Base-by-base conservation (phyloP, 2,113 vertebrate species). In the Cryptoleucopteryx plumbea region DNA sequence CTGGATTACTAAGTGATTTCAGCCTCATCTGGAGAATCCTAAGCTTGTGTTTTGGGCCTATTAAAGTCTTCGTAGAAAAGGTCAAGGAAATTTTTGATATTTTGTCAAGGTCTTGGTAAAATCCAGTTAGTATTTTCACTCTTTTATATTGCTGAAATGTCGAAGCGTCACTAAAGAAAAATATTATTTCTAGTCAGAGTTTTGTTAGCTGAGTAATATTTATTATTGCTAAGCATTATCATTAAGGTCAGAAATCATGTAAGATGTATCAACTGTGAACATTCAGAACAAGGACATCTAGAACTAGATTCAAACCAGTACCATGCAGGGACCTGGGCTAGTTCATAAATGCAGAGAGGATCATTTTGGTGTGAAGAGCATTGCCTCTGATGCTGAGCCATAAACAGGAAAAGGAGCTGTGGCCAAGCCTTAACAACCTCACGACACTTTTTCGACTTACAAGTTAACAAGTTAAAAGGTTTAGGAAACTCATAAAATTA, bases 11-110 rank as follows among this genome's bases (percentile, higher is more conserved):
- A 65, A 99, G 96, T 4, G 98, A 98, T 7, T 97, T 98, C 90
- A 99, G 92, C 36, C 96, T 98, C 65, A 99, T 98, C 22, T 97
- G 89, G 61, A 99, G 97, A 58, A 99, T 97, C 15, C 98, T 96
- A 90, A 99, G 98, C 73, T 99, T 99, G 96, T 98, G 97, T 15
- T 98, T 98, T 14, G 98, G 98, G 6, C 99, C 99, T 71, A 99
- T 97, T 78, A 98, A 88, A 45, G 98, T 98, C 58, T 98, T 98
- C 0, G 98, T 99, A 91, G 95, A 97, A 95, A 99, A 99, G 22
- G 98, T 98, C 48, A 99, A 86, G 17, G 98, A 98, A 93, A 99
- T 98, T 97, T 98, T 99, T 71, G 98, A 97, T 91, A 99, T 91
- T 47, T 96, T 97, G 26, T 97, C 96, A 90, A 98, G 81, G 68